A percentile compares a stretch with the other conserved stretches of the same genome.
phyloP scores from a whole-genome alignment of 2,888 invertebrate species.

The Aleiodes leptofemur region DNA sequence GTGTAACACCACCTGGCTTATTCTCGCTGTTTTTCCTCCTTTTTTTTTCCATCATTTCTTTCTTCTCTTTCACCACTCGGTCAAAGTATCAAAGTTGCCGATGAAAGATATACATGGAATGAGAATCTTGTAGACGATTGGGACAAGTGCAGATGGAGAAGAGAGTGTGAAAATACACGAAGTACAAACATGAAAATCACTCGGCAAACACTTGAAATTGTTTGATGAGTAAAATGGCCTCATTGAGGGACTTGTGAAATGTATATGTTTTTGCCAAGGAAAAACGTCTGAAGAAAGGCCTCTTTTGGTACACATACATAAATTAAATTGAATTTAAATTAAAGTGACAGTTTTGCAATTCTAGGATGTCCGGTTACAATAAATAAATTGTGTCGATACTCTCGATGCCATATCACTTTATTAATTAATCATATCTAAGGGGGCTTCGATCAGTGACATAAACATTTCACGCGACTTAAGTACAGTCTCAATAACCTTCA shows the following conservation, averaged over 20 bases:
- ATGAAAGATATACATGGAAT: no score
- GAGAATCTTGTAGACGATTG: not conserved
- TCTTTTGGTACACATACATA: not conserved
- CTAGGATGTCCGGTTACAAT: not conserved
- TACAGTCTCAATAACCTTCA: slow-evolving; percentile 7
- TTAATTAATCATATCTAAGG: slow-evolving; percentile 12
- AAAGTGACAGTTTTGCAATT: not conserved
- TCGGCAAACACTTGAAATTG: slow-evolving; percentile 28
- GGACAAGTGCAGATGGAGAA: not conserved
- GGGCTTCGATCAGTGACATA: slow-evolving; percentile 30
- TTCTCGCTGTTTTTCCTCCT: not conserved
- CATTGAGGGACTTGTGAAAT: slow-evolving; percentile 26
- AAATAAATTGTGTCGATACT: not conserved
- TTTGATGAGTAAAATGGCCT: slow-evolving; percentile 28
- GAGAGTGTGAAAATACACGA: not conserved
- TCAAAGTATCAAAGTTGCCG: not conserved
- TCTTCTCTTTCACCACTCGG: no score
- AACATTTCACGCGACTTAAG: not conserved
- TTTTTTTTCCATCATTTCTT: not conserved
- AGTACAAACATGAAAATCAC: slow-evolving; percentile 6
- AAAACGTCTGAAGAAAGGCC: not conserved
- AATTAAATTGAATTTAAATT: not conserved
- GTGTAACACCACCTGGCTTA: slow-evolving; percentile 21
- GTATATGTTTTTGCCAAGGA: not conserved
- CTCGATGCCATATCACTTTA: not conserved